Evolutionary conservation across 2,888 invertebrate species (phyloP).

Genomic region (Oxyscelio sp.): DNA sequence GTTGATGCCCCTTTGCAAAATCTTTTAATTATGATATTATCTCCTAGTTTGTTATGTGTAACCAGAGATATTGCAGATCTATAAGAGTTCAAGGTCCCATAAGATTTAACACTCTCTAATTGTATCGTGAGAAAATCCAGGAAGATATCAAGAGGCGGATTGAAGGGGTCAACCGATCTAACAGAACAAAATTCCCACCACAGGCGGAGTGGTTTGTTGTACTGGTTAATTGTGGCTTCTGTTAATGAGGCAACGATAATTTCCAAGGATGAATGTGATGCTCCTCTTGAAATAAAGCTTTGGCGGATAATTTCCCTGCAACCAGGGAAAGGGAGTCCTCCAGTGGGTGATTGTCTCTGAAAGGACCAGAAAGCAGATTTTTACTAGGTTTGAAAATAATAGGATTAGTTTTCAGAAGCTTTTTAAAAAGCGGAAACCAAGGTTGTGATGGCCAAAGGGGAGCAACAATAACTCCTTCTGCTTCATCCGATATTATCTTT

Average conservation of each 20-base stretch:
- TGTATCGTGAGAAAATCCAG: too few species aligned
- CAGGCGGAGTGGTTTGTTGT: constrained; percentile 54
- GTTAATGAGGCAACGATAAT: constrained; percentile 8
- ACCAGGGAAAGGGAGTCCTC: constrained; percentile 78
- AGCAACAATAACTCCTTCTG: too few species aligned
- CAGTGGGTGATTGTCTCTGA: constrained; percentile 76
- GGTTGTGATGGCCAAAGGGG: constrained; percentile 77
- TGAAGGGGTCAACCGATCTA: background rate
- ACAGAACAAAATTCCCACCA: constrained; percentile 48
- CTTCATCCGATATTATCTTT: constrained; percentile 79
- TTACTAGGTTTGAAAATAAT: constrained; percentile 72
- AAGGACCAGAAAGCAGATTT: constrained; percentile 75
- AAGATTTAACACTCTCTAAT: too few species aligned
- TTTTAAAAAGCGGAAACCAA: constrained; percentile 80
- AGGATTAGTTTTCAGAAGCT: constrained; percentile 21
- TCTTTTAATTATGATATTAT: background rate
- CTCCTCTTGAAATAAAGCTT: constrained; percentile 69
- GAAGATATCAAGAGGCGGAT: too few species aligned
- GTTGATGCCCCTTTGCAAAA: constrained; percentile 47
- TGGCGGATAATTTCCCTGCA: constrained; percentile 77
- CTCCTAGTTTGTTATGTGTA: too few species aligned
- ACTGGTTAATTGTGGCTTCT: constrained; percentile 71
- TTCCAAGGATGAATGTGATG: constrained; percentile 47
- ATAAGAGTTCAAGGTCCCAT: too few species aligned
- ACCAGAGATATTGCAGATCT: too few species aligned